Evolutionary conservation across 1,140 invertebrate species (phyloP), one percentile per base, ranked within the genome.

Genomic region (Megalonaias nervosa): DNA sequence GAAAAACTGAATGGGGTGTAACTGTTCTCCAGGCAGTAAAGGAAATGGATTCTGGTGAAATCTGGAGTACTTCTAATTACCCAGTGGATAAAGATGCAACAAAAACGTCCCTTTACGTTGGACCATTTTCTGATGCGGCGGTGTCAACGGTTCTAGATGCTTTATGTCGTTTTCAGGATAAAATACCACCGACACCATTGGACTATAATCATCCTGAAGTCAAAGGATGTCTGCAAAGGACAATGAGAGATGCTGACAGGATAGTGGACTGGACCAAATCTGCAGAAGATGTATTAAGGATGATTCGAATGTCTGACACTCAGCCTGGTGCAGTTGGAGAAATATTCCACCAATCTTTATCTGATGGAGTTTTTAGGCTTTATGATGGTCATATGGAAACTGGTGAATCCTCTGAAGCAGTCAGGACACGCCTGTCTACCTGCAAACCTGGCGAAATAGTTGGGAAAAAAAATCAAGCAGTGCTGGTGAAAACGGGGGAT

Each of bases 241-340:
- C 67, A n/a, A 75, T 75, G 73, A 75, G 68, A 38, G n/a, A 75
- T 31, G 23, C 19, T 19, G 73, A 75, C 26, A 64, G 73, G 16
- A n/a, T 15, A 14, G 59, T 75, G 59, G 73, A 75, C 57, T 75
- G 73, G 73, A 59, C 11, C 23, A 38, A 12, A 2, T 57, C 55
- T 12, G 55, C 73, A 14, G 73, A 75, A 58, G 57, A 67, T 56
- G 61, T 75, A 15, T 57, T 11, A 67, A 11, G n/a, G 48, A 19
- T 19, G 60, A 58, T 75, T 56, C 73, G 65, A 21, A 75, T 75
- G 73, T 75, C 73, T 59, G 73, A 75, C 21, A 75, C 73, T 21
- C 15, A 11, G 19, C 73, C 73, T 21, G 73, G 73, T 5, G 73
- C 73, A 16, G 60, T 68, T 59, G 73, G 56, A 14, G 38, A 31